Conservation (phyloP, 2,797 vertebrate species). For the Protonibea diacanthus region DNA sequence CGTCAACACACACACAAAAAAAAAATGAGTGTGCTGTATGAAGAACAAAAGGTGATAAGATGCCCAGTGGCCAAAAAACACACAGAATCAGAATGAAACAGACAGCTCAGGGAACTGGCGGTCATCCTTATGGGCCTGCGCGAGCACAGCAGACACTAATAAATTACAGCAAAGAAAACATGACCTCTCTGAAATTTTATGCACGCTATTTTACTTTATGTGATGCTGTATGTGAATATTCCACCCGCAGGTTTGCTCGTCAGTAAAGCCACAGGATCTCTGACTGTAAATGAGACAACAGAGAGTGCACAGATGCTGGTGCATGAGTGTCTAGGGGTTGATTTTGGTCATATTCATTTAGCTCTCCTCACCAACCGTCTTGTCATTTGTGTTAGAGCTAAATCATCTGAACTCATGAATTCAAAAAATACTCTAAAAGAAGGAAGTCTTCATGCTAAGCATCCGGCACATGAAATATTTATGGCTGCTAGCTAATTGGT, state of each 20-base stretch:
- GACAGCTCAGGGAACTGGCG: slow-evolving; percentile 40
- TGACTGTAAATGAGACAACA: slow-evolving; percentile 10
- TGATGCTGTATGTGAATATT: slow-evolving; percentile 18
- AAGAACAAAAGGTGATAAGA: slow-evolving; percentile 72
- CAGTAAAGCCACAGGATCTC: not conserved
- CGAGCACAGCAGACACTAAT: slow-evolving; percentile 25
- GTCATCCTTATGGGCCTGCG: slow-evolving; percentile 30
- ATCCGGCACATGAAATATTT: slow-evolving; percentile 43
- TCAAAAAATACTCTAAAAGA: slow-evolving; percentile 30
- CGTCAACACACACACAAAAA: slow-evolving; percentile 72
- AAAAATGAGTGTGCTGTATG: slow-evolving; percentile 54
- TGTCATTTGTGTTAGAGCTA: slow-evolving; percentile 8
- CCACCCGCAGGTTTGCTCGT: not conserved
- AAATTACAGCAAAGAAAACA: slow-evolving; percentile 34
- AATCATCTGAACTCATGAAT: slow-evolving; percentile 34
- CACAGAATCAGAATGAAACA: slow-evolving; percentile 57
- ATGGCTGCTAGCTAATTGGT: slow-evolving; percentile 33
- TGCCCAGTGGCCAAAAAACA: slow-evolving; percentile 60
- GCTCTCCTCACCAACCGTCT: slow-evolving; percentile 4
- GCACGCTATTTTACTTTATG: slow-evolving; percentile 17
- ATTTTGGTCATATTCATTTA: slow-evolving; percentile 29
- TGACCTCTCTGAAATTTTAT: slow-evolving; percentile 16
- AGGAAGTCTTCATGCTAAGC: slow-evolving; percentile 10
- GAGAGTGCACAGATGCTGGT: not conserved
- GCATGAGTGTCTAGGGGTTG: slow-evolving; percentile 5